These are phyloP conservation scores for Lithophane ornitopus DNA, from an alignment of 2,888 invertebrate species.

Conservation along the genomic window DNA sequence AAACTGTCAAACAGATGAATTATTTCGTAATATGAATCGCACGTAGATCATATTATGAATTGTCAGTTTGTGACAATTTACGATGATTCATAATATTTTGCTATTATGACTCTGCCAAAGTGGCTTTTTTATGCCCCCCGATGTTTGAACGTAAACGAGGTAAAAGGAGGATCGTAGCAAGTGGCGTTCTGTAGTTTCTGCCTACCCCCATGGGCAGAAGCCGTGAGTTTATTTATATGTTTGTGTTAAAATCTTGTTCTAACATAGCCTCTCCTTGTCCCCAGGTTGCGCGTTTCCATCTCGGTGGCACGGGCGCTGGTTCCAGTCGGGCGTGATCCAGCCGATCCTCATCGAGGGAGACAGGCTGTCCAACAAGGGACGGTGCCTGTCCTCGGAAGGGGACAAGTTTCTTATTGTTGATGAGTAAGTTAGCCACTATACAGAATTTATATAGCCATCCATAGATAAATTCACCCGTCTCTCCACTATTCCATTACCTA, in stretches of 20 bases:
- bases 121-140: no score
- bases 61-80: no score
- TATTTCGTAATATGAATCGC: no score
- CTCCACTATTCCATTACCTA: no score
- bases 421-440: constrained; percentile 92
- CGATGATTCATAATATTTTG: no score
- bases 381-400: constrained; percentile 95
- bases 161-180: not conserved
- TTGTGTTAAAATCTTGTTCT: not conserved
- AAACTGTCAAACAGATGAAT: no score
- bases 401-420: constrained; percentile 97
- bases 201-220: not conserved
- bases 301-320: constrained; percentile 97
- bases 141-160: not conserved
- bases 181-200: not conserved
- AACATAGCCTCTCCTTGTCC: constrained; percentile 58
- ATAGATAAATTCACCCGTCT: no score
- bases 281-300: constrained; percentile 95
- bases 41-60: no score
- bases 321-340: constrained; percentile 96
- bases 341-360: constrained; percentile 96
- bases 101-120: no score
- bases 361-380: constrained; percentile 95
- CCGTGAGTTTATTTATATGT: not conserved
- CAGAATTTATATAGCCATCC: not conserved